Conservation (phyloP, 2,888 invertebrate genomes). For the Tetragonisca angustula region DNA sequence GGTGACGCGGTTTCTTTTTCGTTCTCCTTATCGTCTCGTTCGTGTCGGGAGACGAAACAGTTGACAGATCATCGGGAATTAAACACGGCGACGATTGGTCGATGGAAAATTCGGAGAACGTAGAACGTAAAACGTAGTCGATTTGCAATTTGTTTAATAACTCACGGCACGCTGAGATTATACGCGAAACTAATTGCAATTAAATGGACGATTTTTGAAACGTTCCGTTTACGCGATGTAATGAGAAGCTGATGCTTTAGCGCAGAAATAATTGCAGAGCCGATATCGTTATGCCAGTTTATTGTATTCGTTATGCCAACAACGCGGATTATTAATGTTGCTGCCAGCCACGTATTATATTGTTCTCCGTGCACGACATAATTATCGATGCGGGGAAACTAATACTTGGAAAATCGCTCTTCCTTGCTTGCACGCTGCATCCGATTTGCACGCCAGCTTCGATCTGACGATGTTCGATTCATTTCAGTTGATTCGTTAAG, state of each 20-base stretch:
- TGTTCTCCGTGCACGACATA: not conserved
- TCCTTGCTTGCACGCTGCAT: not conserved
- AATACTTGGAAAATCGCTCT: not conserved
- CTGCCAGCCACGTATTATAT: not conserved
- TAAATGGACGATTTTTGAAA: slow-evolving; percentile 36
- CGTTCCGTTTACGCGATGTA: slow-evolving; percentile 16
- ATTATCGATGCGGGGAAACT: slow-evolving; percentile 16
- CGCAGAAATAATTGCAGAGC: slow-evolving; percentile 35
- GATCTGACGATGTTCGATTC: not conserved
- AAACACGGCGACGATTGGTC: not conserved
- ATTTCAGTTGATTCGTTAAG: too few species aligned
- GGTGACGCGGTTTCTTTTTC: too few species aligned
- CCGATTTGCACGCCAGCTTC: not conserved
- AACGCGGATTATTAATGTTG: slow-evolving; percentile 28
- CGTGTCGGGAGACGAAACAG: not conserved
- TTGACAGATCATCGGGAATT: not conserved
- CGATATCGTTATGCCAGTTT: slow-evolving; percentile 27
- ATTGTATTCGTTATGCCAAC: slow-evolving; percentile 18
- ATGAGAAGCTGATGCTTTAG: slow-evolving; percentile 20
- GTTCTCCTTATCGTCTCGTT: too few species aligned
- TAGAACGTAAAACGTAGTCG: not conserved
- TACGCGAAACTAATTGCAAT: slow-evolving; percentile 44
- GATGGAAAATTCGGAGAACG: too few species aligned
- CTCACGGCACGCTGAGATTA: slow-evolving; percentile 4
- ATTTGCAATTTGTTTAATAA: slow-evolving; percentile 22